A percentile compares a stretch with the other conserved stretches of the same genome.
Conservation (phyloP, 2,113 vertebrate genomes). For the Eulemur macaco region DNA sequence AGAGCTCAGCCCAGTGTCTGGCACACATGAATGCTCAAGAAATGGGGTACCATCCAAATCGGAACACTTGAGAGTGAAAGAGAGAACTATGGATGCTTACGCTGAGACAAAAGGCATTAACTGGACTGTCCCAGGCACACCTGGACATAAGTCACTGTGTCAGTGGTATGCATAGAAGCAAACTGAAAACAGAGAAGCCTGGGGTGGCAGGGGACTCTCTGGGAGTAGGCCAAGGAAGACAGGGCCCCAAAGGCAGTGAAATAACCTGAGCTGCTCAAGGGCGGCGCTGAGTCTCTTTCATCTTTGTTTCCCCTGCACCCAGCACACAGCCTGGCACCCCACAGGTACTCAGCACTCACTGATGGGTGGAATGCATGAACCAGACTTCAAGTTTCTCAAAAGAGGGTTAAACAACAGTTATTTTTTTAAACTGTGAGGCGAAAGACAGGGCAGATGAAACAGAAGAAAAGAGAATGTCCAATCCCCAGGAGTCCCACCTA, state of each 20-base stretch:
- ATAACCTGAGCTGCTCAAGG: neutral
- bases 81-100: neutral
- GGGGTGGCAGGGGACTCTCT: too few species aligned
- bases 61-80: neutral
- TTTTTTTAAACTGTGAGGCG: neutral
- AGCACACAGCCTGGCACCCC: neutral
- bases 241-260: neutral
- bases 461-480: neutral
- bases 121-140: neutral
- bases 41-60: neutral
- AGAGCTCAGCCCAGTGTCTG: neutral
- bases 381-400: neutral
- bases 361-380: neutral
- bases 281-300: too few species aligned
- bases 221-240: neutral
- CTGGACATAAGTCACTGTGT: too few species aligned
- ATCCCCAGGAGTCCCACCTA: neutral
- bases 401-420: neutral
- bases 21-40: neutral
- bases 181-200: neutral
- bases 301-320: neutral
- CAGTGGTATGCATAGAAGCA: accelerated
- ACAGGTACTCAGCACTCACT: too few species aligned
- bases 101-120: neutral
- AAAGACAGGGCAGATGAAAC: neutral